phyloP scores from a whole-genome alignment of 2,113 vertebrate species.

The Chaetura pelagica region DNA sequence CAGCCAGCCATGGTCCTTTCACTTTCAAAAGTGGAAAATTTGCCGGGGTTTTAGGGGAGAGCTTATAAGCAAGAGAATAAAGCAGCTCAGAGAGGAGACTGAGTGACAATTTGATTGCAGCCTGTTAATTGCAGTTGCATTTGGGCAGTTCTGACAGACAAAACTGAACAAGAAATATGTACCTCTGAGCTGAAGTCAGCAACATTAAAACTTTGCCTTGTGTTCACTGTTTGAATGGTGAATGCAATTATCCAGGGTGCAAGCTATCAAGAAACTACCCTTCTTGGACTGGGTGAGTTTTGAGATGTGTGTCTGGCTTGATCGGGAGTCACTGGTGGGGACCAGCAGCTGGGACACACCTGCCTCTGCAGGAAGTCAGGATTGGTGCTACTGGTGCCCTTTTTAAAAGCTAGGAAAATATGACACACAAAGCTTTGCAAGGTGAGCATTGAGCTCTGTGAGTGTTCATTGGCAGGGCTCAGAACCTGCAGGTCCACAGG shows the following conservation, averaged over 20 bases:
- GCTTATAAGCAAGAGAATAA: background rate
- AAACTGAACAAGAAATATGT: background rate
- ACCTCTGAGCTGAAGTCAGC: background rate
- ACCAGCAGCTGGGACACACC: background rate
- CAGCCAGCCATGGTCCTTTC: background rate
- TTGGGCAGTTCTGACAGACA: background rate
- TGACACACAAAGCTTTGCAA: background rate
- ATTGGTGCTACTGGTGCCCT: fast-evolving
- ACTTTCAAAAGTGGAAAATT: background rate
- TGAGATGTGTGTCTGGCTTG: background rate
- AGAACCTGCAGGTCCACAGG: background rate
- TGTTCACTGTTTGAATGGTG: background rate
- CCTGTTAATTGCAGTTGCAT: background rate
- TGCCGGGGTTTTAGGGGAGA: background rate
- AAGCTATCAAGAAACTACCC: no score
- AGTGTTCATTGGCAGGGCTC: background rate
- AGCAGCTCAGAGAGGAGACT: background rate
- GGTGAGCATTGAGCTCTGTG: background rate
- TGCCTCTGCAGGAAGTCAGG: background rate
- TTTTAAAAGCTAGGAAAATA: background rate
- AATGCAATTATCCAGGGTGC: background rate
- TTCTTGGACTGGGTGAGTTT: no score
- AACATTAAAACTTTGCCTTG: background rate
- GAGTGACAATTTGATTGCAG: background rate
- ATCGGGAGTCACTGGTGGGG: background rate